Percentiles rank a stretch among this genome's conserved stretches.
Conservation (phyloP, 2,113 vertebrate genomes). For the Python bivittatus region DNA sequence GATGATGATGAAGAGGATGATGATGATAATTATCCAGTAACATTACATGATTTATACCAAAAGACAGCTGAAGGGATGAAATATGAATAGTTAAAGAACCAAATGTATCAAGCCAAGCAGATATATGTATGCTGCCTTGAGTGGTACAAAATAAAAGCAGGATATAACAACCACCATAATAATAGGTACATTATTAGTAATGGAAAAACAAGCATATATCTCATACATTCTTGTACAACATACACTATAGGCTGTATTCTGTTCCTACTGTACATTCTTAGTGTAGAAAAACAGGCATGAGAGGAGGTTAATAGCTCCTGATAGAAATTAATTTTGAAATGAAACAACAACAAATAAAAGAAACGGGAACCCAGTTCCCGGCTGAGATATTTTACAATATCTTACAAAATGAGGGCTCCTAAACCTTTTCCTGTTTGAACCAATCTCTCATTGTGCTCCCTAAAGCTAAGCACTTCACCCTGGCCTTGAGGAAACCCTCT, state of each 20-base stretch:
- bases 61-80: slow-evolving; percentile 45
- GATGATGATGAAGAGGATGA: slow-evolving; percentile 30
- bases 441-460: background rate
- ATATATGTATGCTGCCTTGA: slow-evolving; percentile 22
- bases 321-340: slow-evolving; percentile 58
- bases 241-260: background rate
- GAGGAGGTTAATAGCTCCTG: slow-evolving; percentile 47
- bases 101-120: slow-evolving; percentile 41
- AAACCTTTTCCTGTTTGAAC: background rate
- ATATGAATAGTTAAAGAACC: slow-evolving; percentile 68
- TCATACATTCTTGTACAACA: no score
- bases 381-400: background rate
- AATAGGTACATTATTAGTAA: no score
- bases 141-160: no score
- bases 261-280: slow-evolving; percentile 30
- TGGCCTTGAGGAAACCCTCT: background rate
- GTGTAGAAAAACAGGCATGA: slow-evolving; percentile 34
- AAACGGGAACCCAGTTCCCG: background rate
- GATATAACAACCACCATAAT: no score
- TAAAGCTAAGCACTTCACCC: background rate
- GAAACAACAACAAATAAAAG: slow-evolving; percentile 23
- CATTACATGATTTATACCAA: background rate
- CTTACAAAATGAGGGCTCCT: background rate
- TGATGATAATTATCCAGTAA: background rate
- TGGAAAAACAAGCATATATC: no score